Evolutionary conservation across 2,113 vertebrate species (phyloP).

Genomic region (Callipepla californica): DNA sequence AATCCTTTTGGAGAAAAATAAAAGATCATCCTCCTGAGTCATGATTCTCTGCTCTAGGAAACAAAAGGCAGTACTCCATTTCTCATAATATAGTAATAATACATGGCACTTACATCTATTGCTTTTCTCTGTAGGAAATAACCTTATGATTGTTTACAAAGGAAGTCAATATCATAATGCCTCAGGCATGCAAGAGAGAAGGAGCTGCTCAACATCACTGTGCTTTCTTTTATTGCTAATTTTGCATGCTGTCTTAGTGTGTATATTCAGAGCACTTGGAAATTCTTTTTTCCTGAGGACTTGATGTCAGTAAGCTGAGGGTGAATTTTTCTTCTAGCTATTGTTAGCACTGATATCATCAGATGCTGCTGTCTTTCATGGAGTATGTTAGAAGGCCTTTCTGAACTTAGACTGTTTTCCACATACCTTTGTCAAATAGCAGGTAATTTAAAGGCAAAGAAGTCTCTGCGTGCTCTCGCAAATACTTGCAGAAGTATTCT

Average conservation of each 20-base stretch:
- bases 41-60: background rate
- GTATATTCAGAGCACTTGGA: background rate
- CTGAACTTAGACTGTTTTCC: background rate
- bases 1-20: background rate
- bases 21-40: background rate
- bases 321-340: background rate
- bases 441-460: background rate
- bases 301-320: background rate
- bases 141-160: background rate
- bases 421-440: background rate
- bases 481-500: background rate
- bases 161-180: background rate
- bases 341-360: background rate
- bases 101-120: background rate
- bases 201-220: background rate
- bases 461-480: background rate
- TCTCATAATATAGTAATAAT: background rate
- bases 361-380: background rate
- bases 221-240: background rate
- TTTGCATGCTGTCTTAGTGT: fast-evolving
- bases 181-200: background rate
- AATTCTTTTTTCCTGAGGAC: background rate
- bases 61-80: background rate
- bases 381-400: background rate
- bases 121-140: background rate